Evolutionary conservation across 2,113 vertebrate species (phyloP).

Genomic region (Ptyas mucosa): DNA sequence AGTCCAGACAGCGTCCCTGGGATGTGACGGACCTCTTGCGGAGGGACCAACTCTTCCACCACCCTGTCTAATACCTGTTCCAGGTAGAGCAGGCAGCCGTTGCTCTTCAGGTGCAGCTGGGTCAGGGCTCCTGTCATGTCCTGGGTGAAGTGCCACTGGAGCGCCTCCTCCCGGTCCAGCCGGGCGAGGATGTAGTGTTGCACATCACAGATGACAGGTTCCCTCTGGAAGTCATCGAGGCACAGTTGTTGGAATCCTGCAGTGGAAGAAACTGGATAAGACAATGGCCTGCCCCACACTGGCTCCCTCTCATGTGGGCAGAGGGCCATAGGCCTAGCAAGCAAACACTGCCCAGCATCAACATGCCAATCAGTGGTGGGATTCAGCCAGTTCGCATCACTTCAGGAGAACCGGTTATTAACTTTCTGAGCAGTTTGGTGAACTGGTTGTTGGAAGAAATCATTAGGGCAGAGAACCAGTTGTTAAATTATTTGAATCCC

Average conservation of each 20-base stretch:
- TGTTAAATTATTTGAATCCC: too few species aligned
- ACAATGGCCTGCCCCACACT: neutral
- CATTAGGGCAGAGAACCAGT: too few species aligned
- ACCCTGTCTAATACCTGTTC: conserved; percentile 77
- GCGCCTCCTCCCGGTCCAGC: conserved; percentile 68
- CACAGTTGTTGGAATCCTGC: conserved; percentile 74
- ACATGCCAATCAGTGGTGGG: neutral
- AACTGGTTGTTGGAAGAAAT: too few species aligned
- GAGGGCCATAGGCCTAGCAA: neutral
- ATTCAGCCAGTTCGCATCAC: too few species aligned
- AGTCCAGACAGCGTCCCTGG: conserved; percentile 80
- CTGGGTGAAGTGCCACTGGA: conserved; percentile 74
- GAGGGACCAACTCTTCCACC: conserved; percentile 63
- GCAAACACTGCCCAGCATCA: neutral
- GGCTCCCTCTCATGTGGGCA: neutral
- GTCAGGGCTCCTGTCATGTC: conserved; percentile 80
- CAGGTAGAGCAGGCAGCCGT: conserved; percentile 79
- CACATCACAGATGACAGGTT: conserved; percentile 69
- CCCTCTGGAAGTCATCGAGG: conserved; percentile 77
- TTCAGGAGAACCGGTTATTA: too few species aligned
- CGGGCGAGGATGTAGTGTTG: conserved; percentile 81
- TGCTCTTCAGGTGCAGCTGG: conserved; percentile 81
- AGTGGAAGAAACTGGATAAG: rapidly evolving
- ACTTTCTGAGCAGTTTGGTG: too few species aligned
- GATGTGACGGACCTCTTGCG: conserved; percentile 77